Conservation (phyloP, 2,888 invertebrate species). For the Zhuqinia jingwanae region DNA sequence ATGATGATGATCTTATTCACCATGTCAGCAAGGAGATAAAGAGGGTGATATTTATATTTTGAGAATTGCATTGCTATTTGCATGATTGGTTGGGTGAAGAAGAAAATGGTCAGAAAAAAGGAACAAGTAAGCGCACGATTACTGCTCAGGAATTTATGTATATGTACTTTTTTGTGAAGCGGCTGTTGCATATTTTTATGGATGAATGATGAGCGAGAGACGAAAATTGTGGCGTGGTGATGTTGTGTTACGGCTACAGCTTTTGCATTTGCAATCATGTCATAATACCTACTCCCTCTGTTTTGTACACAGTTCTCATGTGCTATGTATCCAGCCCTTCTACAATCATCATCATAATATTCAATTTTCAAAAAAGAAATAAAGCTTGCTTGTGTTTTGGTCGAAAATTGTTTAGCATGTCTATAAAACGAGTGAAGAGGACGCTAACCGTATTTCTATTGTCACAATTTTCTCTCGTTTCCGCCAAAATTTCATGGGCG, state of each 20-base stretch:
- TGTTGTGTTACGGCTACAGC: constrained; percentile 16
- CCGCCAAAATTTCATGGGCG: constrained; percentile 16
- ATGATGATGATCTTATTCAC: too few relatives aligned
- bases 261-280: constrained; percentile 7
- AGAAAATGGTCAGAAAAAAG: constrained; percentile 31
- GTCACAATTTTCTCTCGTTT: constrained; percentile 51
- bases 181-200: constrained; percentile 31
- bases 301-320: background rate
- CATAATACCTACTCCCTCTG: background rate
- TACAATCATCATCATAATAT: too few relatives aligned
- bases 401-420: background rate
- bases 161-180: background rate
- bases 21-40: background rate
- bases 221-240: constrained; percentile 11
- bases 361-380: constrained; percentile 10
- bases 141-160: constrained; percentile 29
- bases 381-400: background rate
- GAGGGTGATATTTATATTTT: too few relatives aligned
- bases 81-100: constrained; percentile 13
- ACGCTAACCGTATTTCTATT: constrained; percentile 28
- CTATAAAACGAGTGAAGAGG: background rate
- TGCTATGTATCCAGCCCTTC: background rate
- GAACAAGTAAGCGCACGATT: constrained; percentile 41
- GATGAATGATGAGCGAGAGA: constrained; percentile 19
- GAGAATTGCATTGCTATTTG: background rate